Percentiles rank a stretch among this genome's conserved stretches.
phyloP scores from a whole-genome alignment of 1,140 invertebrate genomes.

The Grapholita molesta region DNA sequence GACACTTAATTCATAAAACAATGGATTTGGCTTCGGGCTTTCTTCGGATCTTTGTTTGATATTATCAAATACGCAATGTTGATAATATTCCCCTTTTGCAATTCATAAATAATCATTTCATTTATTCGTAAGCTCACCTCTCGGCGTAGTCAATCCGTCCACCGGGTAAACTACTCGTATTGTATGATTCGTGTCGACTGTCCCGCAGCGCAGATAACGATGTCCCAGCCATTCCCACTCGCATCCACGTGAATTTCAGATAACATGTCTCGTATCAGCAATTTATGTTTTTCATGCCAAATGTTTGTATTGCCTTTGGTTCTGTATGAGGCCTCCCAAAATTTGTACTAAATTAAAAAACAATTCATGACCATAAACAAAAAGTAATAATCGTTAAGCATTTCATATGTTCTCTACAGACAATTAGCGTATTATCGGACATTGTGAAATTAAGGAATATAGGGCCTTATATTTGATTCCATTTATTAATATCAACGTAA shows the following conservation, averaged over 20 bases:
- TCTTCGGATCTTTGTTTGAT: background rate
- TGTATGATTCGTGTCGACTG: background rate
- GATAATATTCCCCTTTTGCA: background rate
- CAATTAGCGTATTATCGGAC: too few relatives aligned
- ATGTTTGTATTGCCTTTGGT: too few relatives aligned
- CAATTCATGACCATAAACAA: too few relatives aligned
- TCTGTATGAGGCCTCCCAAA: too few relatives aligned
- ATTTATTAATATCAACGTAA: too few relatives aligned
- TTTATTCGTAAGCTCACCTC: background rate
- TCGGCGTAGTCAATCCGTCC: background rate
- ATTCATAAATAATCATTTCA: background rate
- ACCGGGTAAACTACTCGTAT: background rate
- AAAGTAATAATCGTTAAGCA: too few relatives aligned
- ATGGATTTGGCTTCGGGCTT: too few relatives aligned
- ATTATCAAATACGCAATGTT: background rate
- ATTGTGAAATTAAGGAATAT: too few relatives aligned
- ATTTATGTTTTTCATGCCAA: background rate
- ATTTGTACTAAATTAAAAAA: too few relatives aligned
- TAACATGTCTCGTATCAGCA: background rate
- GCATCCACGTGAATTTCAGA: background rate
- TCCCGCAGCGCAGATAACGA: background rate
- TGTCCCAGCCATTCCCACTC: background rate
- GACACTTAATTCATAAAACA: too few relatives aligned
- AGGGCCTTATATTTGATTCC: too few relatives aligned
- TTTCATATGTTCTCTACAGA: too few relatives aligned